These are phyloP conservation scores for Drosophila pachea DNA, from an alignment of 1,140 invertebrate genomes.

Conservation along the genomic window DNA sequence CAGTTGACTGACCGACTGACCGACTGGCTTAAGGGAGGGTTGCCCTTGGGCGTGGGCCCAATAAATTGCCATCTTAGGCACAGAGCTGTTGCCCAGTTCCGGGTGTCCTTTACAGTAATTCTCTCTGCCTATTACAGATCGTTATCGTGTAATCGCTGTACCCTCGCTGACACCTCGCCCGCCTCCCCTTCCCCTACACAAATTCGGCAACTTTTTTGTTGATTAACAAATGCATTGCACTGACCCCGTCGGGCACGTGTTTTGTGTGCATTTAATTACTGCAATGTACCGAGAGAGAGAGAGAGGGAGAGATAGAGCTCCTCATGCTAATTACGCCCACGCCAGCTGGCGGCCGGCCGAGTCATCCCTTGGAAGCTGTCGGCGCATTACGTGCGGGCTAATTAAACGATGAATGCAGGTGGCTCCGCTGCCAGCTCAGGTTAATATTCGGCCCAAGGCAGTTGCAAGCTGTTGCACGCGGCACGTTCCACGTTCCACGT, in stretches of 20 bases:
- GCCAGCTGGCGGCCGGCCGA: not conserved
- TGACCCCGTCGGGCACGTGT: conserved; percentile 31
- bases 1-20: conserved; percentile 34
- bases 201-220: conserved; percentile 37
- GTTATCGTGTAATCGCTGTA: conserved; percentile 41
- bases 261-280: conserved; percentile 67
- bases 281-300: conserved; percentile 26
- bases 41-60: conserved; percentile 36
- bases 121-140: conserved; percentile 7
- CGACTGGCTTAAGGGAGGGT: conserved; percentile 55
- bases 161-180: conserved; percentile 47
- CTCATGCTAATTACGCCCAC: conserved; percentile 25
- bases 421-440: not conserved
- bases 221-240: conserved; percentile 36
- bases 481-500: conserved; percentile 1
- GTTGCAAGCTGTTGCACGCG: conserved; percentile 26
- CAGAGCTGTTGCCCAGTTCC: conserved; percentile 38
- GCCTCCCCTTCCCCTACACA: conserved; percentile 60
- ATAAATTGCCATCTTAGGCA: conserved; percentile 64
- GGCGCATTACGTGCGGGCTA: conserved; percentile 47
- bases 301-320: too few relatives aligned
- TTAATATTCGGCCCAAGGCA: conserved; percentile 41
- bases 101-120: conserved; percentile 32
- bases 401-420: conserved; percentile 50
- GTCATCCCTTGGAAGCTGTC: conserved; percentile 15